Conservation (phyloP, 1,140 invertebrate species). For the Atta cephalotes region DNA sequence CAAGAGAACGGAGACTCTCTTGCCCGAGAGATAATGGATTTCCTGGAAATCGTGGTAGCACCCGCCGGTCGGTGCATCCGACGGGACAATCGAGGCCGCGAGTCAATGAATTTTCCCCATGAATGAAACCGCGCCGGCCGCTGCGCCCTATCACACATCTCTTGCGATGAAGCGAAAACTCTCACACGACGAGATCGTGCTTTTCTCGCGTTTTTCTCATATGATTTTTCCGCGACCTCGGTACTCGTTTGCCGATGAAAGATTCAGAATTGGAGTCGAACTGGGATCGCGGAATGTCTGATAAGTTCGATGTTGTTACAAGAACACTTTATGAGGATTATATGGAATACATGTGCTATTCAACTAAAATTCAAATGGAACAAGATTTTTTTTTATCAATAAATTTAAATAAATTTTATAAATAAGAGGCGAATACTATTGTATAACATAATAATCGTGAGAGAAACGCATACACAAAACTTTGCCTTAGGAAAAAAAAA, state of each 20-base stretch:
- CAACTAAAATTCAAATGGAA: neutral
- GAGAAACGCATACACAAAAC: neutral
- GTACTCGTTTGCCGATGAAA: neutral
- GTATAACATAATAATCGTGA: neutral
- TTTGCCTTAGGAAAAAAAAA: neutral
- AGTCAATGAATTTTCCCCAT: constrained; percentile 77
- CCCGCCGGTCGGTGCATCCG: constrained; percentile 41
- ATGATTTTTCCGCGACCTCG: neutral
- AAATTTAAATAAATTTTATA: neutral
- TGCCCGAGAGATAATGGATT: constrained; percentile 58
- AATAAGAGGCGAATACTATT: neutral
- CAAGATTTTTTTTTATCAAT: neutral
- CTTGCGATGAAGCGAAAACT: neutral
- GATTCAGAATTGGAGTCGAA: neutral
- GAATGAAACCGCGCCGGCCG: constrained; percentile 69
- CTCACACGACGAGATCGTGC: neutral
- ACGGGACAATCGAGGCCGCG: constrained; percentile 57
- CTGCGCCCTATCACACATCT: constrained; percentile 22
- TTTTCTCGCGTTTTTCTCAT: constrained; percentile 1
- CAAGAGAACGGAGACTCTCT: neutral
- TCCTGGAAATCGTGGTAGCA: constrained; percentile 45
- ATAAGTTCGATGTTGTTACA: neutral
- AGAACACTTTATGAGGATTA: neutral
- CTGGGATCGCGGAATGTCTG: neutral
- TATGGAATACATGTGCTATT: neutral